Evolutionary conservation across 2,888 invertebrate species (phyloP), one percentile per base, ranked within the genome.

Genomic region (Linnaemya tessellans): DNA sequence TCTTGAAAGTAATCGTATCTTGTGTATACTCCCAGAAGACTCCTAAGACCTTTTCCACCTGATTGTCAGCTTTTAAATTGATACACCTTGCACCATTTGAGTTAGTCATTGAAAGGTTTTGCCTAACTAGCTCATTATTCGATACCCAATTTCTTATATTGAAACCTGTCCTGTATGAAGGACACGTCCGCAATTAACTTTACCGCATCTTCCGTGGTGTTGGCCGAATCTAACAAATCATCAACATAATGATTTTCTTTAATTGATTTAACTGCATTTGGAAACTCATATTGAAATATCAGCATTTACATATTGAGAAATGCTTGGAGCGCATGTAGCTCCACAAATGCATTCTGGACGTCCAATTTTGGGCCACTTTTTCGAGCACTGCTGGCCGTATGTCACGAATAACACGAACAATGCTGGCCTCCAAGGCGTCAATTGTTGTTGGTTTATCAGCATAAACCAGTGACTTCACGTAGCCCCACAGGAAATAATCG

Each of bases 221-320:
- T 73, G 18, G 67, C 80, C 5, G 62, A 82, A 56, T 77, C 82
- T 13, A 82, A 41, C 7, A 70, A 68, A 77, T 82, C 82, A 13
- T 82, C 71, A 7, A 82, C 70, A 22, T 82, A 82, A 49, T 82
- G 82, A 46, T 82, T 71, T 35, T 82, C 43, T 70, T 51, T 75
- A 11, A 82, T 77, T 10, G 77, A 49, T 20, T 70, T 54, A 11
- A 30, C 64, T 9, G 82, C 75, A 0, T 0, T 5, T 0, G 82
- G 65, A 15, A 62, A 71, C 1, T 71, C 15, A 25, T 62, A 18
- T 56, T 80, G 22, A 46, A 75, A 77, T 77, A 10, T 13, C 20
- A 9, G 56, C 70, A 64, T 81, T 81, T 20, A 30, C 5, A 30
- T 30, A 30, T 30, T 30, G 30, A 30, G 30, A 2, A 30, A 30